Evolutionary conservation across 2,113 vertebrate species (phyloP).

Genomic region (Rhagologus leucostigma): DNA sequence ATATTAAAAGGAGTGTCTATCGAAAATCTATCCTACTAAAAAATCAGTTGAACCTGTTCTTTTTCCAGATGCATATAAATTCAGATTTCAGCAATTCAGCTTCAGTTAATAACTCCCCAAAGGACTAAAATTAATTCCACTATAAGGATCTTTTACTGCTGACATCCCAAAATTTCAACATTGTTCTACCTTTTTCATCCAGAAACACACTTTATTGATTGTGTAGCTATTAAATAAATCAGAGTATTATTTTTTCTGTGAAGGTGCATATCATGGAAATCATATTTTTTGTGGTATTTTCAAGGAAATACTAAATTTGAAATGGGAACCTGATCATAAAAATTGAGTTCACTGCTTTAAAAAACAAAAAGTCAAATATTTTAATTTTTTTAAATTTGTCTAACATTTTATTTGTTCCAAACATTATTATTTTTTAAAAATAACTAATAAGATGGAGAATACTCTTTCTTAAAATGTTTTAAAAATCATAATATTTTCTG

Average conservation of each 20-base stretch:
- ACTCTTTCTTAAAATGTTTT: neutral
- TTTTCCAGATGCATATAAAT: neutral
- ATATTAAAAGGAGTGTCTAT: neutral
- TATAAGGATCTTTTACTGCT: neutral
- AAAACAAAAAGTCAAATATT: neutral
- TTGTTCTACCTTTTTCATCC: neutral
- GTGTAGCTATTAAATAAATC: neutral
- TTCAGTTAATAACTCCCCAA: neutral
- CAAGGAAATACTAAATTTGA: neutral
- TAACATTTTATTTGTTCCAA: neutral
- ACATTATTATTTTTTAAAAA: neutral
- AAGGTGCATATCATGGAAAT: neutral
- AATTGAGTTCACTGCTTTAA: neutral
- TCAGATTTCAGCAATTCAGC: neutral
- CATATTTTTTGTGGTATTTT: neutral
- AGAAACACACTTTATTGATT: neutral
- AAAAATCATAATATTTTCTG: neutral
- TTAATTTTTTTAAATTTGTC: accelerated
- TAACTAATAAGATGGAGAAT: neutral
- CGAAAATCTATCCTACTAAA: neutral
- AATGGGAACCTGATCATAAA: neutral
- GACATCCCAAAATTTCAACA: neutral
- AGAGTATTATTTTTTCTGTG: neutral
- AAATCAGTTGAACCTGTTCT: neutral
- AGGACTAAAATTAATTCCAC: neutral